Evolutionary conservation across 2,113 vertebrate species (phyloP).

Genomic region (Barbus barbus): DNA sequence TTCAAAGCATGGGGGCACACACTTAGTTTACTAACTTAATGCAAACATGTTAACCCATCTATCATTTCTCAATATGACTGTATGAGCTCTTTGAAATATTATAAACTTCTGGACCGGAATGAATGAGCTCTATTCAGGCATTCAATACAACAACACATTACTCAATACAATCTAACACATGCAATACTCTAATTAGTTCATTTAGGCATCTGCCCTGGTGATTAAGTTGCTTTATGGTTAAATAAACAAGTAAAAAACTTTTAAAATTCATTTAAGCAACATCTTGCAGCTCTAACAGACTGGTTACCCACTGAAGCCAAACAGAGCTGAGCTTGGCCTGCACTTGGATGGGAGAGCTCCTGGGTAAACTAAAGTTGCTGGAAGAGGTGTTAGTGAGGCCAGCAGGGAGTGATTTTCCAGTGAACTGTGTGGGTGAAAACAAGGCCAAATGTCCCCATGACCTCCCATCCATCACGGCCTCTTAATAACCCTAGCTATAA

Average conservation of each 20-base stretch:
- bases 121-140: background rate
- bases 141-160: background rate
- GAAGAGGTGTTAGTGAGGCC: background rate
- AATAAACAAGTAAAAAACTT: background rate
- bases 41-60: background rate
- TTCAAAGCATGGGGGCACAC: background rate
- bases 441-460: background rate
- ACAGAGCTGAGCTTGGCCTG: background rate
- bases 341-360: background rate
- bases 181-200: background rate
- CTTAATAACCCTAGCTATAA: background rate
- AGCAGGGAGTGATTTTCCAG: background rate
- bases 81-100: background rate
- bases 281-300: background rate
- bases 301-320: background rate
- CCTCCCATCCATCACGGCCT: background rate
- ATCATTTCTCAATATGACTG: background rate
- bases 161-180: background rate
- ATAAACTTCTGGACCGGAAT: background rate
- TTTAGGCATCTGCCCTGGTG: background rate
- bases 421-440: background rate
- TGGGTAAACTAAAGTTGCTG: background rate
- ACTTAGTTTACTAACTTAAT: constrained; percentile 19
- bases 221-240: background rate
- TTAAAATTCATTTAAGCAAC: background rate